Percentiles rank a stretch among this genome's conserved stretches.
Evolutionary conservation across 2,797 vertebrate species (phyloP).

Genomic region (Cichlasoma orientale): DNA sequence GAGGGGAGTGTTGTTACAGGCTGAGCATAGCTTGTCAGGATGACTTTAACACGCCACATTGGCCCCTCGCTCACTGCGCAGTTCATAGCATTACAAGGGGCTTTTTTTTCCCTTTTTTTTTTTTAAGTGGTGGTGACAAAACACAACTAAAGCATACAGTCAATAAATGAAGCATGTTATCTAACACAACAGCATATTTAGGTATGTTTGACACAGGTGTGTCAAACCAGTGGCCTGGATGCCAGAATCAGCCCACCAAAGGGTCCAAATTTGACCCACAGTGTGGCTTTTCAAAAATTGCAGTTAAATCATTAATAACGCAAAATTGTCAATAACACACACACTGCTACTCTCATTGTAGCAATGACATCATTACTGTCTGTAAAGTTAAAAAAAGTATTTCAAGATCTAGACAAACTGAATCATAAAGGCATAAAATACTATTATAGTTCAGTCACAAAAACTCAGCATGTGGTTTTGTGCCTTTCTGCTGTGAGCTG

Average conservation of each 20-base stretch:
- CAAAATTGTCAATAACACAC: neutral
- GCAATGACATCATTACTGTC: neutral
- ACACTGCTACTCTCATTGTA: neutral
- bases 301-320: neutral
- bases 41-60: conserved; percentile 56
- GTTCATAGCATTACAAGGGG: neutral
- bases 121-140: neutral
- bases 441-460: neutral
- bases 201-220: no score
- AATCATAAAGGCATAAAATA: neutral
- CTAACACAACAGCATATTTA: neutral
- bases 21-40: conserved; percentile 52
- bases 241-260: no score
- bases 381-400: neutral
- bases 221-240: no score
- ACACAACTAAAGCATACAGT: neutral
- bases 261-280: no score
- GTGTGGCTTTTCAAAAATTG: no score
- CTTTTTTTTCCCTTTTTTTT: neutral
- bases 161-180: rapidly evolving
- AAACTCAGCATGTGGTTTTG: neutral
- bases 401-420: neutral
- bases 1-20: conserved; percentile 49
- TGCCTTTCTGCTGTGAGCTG: neutral
- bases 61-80: conserved; percentile 3